These are phyloP conservation scores for Pseudopleuronectes americanus DNA, from an alignment of 2,797 vertebrate species.

Conservation along the genomic window DNA sequence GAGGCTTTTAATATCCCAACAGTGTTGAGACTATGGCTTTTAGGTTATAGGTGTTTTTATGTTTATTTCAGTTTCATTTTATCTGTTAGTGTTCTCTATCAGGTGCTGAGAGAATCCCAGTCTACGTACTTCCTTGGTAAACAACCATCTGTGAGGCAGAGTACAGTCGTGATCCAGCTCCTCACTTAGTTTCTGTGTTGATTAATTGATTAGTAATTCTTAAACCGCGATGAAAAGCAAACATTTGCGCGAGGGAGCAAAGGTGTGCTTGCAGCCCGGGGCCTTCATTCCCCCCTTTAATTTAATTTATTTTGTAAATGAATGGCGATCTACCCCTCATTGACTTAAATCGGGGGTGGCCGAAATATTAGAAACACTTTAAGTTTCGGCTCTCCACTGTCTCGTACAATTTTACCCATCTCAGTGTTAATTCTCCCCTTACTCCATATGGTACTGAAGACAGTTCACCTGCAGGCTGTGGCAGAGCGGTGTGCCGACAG, in stretches of 20 bases:
- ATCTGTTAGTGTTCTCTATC: not conserved
- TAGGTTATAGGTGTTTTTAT: not conserved
- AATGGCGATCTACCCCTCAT: conserved; percentile 69
- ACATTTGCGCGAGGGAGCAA: conserved; percentile 6
- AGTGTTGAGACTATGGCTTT: not conserved
- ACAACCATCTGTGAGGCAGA: conserved; percentile 2
- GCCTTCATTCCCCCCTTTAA: conserved; percentile 87
- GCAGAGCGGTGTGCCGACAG: conserved; percentile 83
- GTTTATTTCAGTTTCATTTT: not conserved
- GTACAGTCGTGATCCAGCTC: not conserved
- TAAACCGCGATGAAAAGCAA: conserved; percentile 7
- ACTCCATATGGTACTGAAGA: conserved; percentile 99
- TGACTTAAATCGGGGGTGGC: conserved; percentile 8
- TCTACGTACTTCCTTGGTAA: not conserved
- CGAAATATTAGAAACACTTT: conserved; percentile 32
- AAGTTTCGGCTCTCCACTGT: conserved; percentile 81
- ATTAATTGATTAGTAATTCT: conserved; percentile 10
- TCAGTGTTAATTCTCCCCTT: conserved; percentile 96
- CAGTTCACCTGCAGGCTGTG: conserved; percentile 99
- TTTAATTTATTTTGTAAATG: conserved; percentile 91
- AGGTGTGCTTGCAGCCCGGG: conserved; percentile 73
- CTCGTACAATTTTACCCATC: conserved; percentile 88
- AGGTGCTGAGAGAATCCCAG: not conserved
- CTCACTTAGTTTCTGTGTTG: conserved; percentile 1
- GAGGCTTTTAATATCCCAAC: not conserved